Percentiles rank a stretch among this genome's conserved stretches.
These are phyloP conservation scores for Odontophorus gujanensis DNA, from an alignment of 2,113 vertebrate genomes.

Conservation along the genomic window DNA sequence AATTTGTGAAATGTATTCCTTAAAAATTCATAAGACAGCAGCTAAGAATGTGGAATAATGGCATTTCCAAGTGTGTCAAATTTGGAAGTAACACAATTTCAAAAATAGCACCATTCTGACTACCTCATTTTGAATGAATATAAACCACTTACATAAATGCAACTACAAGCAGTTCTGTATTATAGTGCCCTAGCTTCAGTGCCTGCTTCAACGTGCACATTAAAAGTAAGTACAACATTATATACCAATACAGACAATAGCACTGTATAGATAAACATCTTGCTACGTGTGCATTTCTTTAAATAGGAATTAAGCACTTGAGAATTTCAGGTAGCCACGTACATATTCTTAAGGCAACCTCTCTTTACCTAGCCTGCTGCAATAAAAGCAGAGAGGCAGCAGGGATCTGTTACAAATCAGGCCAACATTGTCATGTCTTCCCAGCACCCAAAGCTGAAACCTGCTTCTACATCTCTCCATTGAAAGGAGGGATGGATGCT, in stretches of 20 bases:
- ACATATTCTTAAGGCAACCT: accelerated
- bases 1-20: background rate
- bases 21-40: background rate
- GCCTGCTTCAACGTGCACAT: background rate
- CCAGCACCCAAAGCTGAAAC: background rate
- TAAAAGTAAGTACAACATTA: background rate
- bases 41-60: too few relatives aligned
- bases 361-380: background rate
- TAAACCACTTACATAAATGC: background rate
- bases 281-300: background rate
- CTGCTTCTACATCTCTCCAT: background rate
- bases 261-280: background rate
- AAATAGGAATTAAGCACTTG: background rate
- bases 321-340: background rate
- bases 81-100: background rate
- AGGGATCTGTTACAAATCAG: background rate
- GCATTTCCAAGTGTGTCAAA: background rate
- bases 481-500: background rate
- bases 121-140: background rate
- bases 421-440: background rate
- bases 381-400: background rate
- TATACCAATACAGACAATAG: background rate
- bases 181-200: background rate
- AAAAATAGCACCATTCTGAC: background rate
- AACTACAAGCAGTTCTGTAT: background rate